Evolutionary conservation across 2,113 vertebrate genomes (phyloP), one percentile per base, ranked within the genome.

Genomic region (Sylvia atricapilla): DNA sequence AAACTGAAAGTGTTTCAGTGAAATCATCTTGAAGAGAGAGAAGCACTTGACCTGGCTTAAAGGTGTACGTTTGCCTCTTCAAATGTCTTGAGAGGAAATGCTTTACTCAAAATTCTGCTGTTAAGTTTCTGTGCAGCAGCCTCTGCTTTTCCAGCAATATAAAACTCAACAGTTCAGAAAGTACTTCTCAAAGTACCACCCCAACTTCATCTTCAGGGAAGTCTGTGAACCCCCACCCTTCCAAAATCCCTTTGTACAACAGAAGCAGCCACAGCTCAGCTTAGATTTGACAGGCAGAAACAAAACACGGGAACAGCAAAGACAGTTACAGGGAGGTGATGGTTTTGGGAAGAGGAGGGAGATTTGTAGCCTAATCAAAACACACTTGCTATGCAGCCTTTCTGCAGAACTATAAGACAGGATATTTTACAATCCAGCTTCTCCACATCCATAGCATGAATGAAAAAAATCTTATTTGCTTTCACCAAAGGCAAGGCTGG

Each of bases 41-140:
- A 64, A 11, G 72, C 90, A 67, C 75, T 95, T 90, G 85, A 91
- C 85, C 95, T 74, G 75, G 43, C 58, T 86, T 80, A 46, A 81
- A 84, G 72, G 63, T 17, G 2, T 20, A 17, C 3, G 14, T 78
- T 92, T 91, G 63, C 83, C 75, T 96, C 79, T 89, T 86, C 41
- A 59, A 31, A 75, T 49, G 47, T 15, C 79, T 84, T 3, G 35
- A 90, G 72, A 93, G 56, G 68, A 90, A 96, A 81, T 15, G 28
- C 73, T 81, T 84, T 64, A 81, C 59, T 50, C 58, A 53, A 55
- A 85, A 77, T 50, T 85, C 55, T 52, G 70, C 87, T 94, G 49
- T 69, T 37, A 62, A 58, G n/a, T 59, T 86, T 39, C 88, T 53
- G 72, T 16, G 72, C 82, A 84, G 83, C 79, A 86, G 64, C 41